Evolutionary conservation across 2,113 vertebrate species (phyloP).

Genomic region (Cygnus atratus): DNA sequence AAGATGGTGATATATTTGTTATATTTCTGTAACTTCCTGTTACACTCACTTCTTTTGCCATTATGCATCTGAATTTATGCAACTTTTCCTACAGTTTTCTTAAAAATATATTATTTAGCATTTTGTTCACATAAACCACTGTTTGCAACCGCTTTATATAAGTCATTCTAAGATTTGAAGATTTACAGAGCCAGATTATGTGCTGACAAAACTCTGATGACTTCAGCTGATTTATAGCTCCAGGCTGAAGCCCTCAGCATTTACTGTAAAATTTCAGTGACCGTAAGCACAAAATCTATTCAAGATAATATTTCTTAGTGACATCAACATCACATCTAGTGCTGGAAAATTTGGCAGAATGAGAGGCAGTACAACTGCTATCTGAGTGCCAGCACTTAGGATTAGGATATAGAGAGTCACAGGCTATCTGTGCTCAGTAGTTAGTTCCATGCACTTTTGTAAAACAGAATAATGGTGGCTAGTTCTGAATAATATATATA

Average conservation of each 20-base stretch:
- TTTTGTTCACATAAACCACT: too few species aligned
- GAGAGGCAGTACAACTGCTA: not conserved
- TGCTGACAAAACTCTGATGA: not conserved
- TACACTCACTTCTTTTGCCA: not conserved
- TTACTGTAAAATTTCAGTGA: not conserved
- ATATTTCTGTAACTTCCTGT: not conserved
- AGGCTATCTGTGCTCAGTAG: not conserved
- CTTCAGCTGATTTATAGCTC: constrained; percentile 29
- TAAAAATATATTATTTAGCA: not conserved
- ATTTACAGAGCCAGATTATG: constrained; percentile 7
- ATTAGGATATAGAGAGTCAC: not conserved
- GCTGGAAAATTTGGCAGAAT: not conserved
- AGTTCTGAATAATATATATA: not conserved
- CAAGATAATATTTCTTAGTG: not conserved
- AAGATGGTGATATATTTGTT: not conserved
- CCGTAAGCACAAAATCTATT: not conserved
- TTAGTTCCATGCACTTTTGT: not conserved
- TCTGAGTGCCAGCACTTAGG: not conserved
- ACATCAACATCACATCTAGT: not conserved
- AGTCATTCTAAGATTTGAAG: not conserved
- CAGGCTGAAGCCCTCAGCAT: not conserved
- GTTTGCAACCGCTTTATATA: not conserved
- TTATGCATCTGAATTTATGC: not conserved
- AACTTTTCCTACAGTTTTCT: not conserved
- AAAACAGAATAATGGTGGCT: not conserved